Conservation (phyloP, 37 sponge, comb jelly and placozoan species). For the Mnemiopsis leidyi region DNA sequence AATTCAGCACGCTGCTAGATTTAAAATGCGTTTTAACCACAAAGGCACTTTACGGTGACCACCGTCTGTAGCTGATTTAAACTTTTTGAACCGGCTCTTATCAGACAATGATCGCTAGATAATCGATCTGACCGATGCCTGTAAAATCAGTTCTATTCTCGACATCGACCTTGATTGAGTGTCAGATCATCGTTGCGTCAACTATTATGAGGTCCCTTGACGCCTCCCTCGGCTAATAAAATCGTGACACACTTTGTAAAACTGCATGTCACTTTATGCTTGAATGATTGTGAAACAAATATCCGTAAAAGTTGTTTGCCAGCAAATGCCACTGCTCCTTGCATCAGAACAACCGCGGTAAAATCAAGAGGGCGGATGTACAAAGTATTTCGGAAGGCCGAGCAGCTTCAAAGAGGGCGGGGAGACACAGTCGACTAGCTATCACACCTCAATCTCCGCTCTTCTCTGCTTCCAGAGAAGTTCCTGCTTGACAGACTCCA, state of each 20-base stretch:
- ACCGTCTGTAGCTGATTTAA: neutral
- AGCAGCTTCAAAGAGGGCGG: neutral
- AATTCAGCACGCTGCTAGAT: neutral
- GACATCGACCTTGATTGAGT: neutral
- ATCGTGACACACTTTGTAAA: slow-evolving; percentile 30
- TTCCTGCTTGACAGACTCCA: neutral
- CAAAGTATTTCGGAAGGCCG: neutral
- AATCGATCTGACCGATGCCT: neutral
- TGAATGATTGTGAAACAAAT: neutral
- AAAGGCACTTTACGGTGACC: neutral
- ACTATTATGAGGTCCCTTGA: neutral
- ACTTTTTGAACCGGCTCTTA: neutral
- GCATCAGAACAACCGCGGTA: neutral
- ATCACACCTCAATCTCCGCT: neutral
- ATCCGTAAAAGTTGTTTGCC: slow-evolving; percentile 37
- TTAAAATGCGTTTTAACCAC: neutral
- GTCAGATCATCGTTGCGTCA: neutral
- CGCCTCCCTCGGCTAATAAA: neutral
- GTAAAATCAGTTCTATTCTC: neutral
- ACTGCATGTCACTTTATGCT: slow-evolving; percentile 50
- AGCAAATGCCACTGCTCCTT: neutral
- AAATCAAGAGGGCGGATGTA: neutral
- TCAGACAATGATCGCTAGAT: neutral
- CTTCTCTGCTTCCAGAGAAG: neutral
- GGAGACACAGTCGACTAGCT: neutral